A percentile compares a stretch with the other conserved stretches of the same genome.
Evolutionary conservation across 2,797 vertebrate genomes (phyloP).

Genomic region (Takifugu ocellatus): DNA sequence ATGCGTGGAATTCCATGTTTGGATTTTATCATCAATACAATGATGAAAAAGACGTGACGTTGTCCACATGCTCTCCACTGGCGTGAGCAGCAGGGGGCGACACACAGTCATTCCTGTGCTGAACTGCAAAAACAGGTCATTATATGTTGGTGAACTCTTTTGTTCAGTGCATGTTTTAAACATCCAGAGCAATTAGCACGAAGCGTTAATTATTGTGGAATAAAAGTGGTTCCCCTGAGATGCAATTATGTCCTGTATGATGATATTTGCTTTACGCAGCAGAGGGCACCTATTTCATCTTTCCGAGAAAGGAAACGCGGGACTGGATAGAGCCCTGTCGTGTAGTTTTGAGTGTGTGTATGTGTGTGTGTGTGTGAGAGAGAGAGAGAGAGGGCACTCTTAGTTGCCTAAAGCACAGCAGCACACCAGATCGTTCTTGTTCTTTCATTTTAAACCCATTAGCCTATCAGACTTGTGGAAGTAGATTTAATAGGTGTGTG

Average conservation of each 20-base stretch:
- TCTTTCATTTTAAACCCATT: constrained; percentile 51
- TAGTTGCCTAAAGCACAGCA: constrained; percentile 49
- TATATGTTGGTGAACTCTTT: constrained; percentile 43
- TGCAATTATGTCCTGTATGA: constrained; percentile 72
- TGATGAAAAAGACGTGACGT: no score
- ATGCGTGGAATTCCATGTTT: no score
- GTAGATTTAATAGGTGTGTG: constrained; percentile 12
- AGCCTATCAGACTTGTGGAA: constrained; percentile 41
- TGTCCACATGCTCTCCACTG: neutral
- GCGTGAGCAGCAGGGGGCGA: neutral
- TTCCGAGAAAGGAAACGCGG: constrained; percentile 37
- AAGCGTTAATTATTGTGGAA: constrained; percentile 56
- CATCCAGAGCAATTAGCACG: constrained; percentile 66
- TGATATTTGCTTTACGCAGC: constrained; percentile 74
- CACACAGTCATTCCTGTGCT: constrained; percentile 31
- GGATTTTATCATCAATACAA: no score
- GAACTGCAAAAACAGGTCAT: constrained; percentile 56
- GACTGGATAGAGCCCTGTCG: constrained; percentile 15
- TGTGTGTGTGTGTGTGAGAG: neutral
- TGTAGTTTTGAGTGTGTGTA: neutral
- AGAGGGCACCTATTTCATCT: constrained; percentile 61
- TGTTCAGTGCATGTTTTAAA: constrained; percentile 38
- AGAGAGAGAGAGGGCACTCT: constrained; percentile 5
- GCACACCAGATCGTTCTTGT: constrained; percentile 26
- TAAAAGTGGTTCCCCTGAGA: constrained; percentile 62